These are phyloP conservation scores for Eciton burchellii DNA, from an alignment of 1,140 invertebrate species.

Conservation along the genomic window DNA sequence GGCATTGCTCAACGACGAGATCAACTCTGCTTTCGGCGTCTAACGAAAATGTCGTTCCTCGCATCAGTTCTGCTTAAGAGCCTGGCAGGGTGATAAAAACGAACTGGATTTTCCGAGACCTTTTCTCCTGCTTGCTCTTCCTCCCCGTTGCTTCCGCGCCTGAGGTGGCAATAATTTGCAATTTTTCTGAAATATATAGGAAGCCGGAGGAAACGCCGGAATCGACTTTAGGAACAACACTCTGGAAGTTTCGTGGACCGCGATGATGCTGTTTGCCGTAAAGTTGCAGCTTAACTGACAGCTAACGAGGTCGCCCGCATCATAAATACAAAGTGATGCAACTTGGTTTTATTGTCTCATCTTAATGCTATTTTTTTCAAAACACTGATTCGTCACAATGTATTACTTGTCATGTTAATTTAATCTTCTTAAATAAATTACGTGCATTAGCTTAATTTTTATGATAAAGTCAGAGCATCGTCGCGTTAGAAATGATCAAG, in stretches of 20 bases:
- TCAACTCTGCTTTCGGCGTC: slow-evolving; percentile 62
- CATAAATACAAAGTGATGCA: slow-evolving; percentile 38
- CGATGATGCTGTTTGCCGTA: slow-evolving; percentile 46
- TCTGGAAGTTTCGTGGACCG: slow-evolving; percentile 61
- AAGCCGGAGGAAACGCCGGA: slow-evolving; percentile 34
- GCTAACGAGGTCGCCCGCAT: slow-evolving; percentile 40
- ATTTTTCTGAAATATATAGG: slow-evolving; percentile 54
- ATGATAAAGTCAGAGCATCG: neutral
- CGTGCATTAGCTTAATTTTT: too few species aligned
- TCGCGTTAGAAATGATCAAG: neutral
- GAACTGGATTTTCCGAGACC: slow-evolving; percentile 58
- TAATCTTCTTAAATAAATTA: neutral
- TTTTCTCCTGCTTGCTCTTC: slow-evolving; percentile 36
- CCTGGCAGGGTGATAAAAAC: slow-evolving; percentile 68
- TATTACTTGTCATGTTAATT: neutral
- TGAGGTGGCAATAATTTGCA: slow-evolving; percentile 67
- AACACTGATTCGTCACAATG: neutral
- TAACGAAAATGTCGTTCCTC: slow-evolving; percentile 70
- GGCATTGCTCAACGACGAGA: slow-evolving; percentile 53
- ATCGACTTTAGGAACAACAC: slow-evolving; percentile 67
- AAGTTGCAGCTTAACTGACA: slow-evolving; percentile 52
- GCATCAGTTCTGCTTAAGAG: slow-evolving; percentile 68
- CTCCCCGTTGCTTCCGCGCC: neutral
- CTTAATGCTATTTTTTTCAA: slow-evolving; percentile 13
- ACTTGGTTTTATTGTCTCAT: slow-evolving; percentile 17